Base-by-base conservation (phyloP, 2,888 invertebrate genomes). In the Callosobruchus maculatus region DNA sequence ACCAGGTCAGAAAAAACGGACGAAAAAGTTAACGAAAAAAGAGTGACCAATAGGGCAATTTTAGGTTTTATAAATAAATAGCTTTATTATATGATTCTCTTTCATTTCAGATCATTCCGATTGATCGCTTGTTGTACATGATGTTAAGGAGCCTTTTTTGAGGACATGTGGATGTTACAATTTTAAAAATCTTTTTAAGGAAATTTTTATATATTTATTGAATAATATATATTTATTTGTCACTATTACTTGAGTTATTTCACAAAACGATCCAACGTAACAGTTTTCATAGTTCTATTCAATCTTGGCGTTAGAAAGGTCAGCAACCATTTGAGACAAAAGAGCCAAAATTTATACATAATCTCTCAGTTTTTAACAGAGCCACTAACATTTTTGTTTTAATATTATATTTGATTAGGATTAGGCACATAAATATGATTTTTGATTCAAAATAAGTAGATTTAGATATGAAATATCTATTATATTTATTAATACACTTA, bases 1-100 rank as follows among this genome's bases (percentile, higher is more conserved):
- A 67, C 74, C 72, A 67, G 76, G 76, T 74, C 75, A 74, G 78
- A 77, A 73, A 75, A 78, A 71, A 75, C 79, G 79, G 76, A 76
- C 76, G 74, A 81, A 80, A 77, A 77, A 78, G 70, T 2, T 20
- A 13, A 69, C 67, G 31, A 78, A 78, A 75, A 75, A 70, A 72
- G 72, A 78, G 68, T 76, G 74, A 67, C 22, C 49, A 1, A 49
- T 21, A 69, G 72, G 68, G 18, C 68, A 73, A 67, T 70, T 71
- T 31, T 30, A 66, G 26, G 22, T 22, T 21, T 1, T 20, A 20
- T 73, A 73, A 67, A 67, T 66, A 67, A 71, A 72, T 66, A 49
- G n/a, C n/a, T n/a, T n/a, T 72, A 68, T 66, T 68, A n/a, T 70
- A 66, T 73, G 72, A 70, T 21, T 73, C 49, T 74, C 74, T 77